Conservation (phyloP, 2,113 vertebrate genomes). For the Agelaius tricolor region DNA sequence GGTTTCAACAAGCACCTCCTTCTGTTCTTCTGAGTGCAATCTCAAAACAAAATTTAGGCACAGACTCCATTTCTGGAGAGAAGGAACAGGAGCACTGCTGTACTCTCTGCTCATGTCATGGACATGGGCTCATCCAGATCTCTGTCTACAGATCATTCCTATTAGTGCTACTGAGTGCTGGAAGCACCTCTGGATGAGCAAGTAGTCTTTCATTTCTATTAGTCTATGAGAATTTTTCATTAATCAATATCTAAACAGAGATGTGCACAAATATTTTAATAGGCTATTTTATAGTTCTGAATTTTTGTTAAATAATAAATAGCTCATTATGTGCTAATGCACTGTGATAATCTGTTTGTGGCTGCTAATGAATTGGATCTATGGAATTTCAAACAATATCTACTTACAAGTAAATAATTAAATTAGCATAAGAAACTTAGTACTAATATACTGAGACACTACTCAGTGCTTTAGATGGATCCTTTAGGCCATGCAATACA, state of each 20-base stretch:
- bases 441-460: background rate
- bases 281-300: background rate
- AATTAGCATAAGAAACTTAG: slow-evolving; percentile 1
- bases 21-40: background rate
- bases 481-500: background rate
- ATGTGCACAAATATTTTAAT: background rate
- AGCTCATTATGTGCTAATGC: background rate
- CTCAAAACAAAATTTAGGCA: background rate
- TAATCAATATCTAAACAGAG: background rate
- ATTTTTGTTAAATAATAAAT: background rate
- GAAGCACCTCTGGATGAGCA: background rate
- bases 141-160: background rate
- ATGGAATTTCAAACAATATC: background rate
- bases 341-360: background rate
- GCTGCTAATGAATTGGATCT: background rate
- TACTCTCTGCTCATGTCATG: background rate
- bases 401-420: slow-evolving; percentile 19
- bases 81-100: background rate
- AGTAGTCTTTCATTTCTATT: background rate
- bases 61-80: background rate
- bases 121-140: background rate
- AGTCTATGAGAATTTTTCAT: background rate
- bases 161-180: background rate
- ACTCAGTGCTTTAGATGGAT: background rate
- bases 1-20: background rate